Evolutionary conservation across 2,888 invertebrate genomes (phyloP).

Genomic region (Cataglyphis livida): DNA sequence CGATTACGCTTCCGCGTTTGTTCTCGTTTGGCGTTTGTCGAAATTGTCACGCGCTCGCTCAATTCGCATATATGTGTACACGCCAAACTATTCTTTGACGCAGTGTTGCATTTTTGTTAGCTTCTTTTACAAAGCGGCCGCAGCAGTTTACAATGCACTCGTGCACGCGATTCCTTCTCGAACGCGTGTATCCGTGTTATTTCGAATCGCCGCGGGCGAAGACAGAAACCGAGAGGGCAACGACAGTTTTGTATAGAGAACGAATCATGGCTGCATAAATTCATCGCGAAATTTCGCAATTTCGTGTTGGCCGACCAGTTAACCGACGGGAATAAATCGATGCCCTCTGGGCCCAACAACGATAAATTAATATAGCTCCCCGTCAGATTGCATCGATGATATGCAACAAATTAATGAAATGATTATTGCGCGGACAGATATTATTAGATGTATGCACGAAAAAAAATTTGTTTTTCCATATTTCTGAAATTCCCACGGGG

Average conservation of each 20-base stretch:
- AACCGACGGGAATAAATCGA: slow-evolving; percentile 74
- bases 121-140: slow-evolving; percentile 28
- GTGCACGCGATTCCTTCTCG: slow-evolving; percentile 21
- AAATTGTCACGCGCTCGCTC: slow-evolving; percentile 4
- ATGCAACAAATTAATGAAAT: slow-evolving; percentile 75
- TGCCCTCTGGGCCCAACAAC: slow-evolving; percentile 73
- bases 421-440: slow-evolving; percentile 69
- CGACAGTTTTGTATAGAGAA: slow-evolving; percentile 60
- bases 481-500: background rate
- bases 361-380: slow-evolving; percentile 72
- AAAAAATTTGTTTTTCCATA: background rate
- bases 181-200: slow-evolving; percentile 6
- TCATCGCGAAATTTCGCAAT: slow-evolving; percentile 63
- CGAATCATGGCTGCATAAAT: slow-evolving; percentile 62
- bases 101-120: slow-evolving; percentile 21
- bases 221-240: background rate
- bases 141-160: slow-evolving; percentile 23
- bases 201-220: slow-evolving; percentile 35
- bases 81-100: slow-evolving; percentile 29
- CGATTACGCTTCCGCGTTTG: slow-evolving; percentile 27
- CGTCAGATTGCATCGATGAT: slow-evolving; percentile 72
- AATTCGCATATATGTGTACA: too few species aligned
- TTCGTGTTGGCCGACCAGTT: slow-evolving; percentile 64
- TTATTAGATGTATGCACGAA: slow-evolving; percentile 67
- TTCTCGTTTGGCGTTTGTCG: background rate